These are phyloP conservation scores for Pardalotus punctatus DNA, from an alignment of 2,113 vertebrate genomes.

Conservation along the genomic window DNA sequence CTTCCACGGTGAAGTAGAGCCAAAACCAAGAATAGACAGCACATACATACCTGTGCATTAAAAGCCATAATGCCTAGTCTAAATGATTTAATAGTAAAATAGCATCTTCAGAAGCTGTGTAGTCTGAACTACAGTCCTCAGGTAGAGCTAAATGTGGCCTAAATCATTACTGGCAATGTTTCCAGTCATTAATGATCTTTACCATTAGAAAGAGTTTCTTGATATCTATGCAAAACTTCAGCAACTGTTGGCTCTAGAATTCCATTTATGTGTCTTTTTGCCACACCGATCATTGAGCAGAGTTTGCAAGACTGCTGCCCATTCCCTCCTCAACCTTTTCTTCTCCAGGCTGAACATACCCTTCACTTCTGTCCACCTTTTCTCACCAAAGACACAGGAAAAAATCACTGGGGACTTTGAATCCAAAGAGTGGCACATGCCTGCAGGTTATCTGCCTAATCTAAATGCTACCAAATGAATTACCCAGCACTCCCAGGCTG, in stretches of 20 bases:
- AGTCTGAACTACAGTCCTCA: neutral
- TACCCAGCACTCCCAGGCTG: fast-evolving
- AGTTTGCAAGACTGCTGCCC: neutral
- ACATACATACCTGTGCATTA: neutral
- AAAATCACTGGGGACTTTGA: neutral
- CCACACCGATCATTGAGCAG: neutral
- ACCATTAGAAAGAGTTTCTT: neutral
- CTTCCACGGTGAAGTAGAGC: neutral
- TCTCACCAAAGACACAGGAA: neutral
- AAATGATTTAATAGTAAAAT: neutral
- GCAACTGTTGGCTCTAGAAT: neutral
- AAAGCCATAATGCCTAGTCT: neutral
- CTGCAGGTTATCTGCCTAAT: neutral
- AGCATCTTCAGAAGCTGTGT: neutral
- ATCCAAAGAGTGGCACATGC: neutral
- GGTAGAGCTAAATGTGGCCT: neutral
- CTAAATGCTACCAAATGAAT: neutral
- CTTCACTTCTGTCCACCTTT: neutral
- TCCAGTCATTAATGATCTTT: neutral
- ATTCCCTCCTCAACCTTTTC: neutral
- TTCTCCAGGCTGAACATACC: neutral
- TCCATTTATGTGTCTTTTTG: neutral
- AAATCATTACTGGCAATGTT: neutral
- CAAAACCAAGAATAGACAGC: neutral
- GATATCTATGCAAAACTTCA: neutral